phyloP scores from a whole-genome alignment of 2,888 invertebrate species.

The Noctua janthe region DNA sequence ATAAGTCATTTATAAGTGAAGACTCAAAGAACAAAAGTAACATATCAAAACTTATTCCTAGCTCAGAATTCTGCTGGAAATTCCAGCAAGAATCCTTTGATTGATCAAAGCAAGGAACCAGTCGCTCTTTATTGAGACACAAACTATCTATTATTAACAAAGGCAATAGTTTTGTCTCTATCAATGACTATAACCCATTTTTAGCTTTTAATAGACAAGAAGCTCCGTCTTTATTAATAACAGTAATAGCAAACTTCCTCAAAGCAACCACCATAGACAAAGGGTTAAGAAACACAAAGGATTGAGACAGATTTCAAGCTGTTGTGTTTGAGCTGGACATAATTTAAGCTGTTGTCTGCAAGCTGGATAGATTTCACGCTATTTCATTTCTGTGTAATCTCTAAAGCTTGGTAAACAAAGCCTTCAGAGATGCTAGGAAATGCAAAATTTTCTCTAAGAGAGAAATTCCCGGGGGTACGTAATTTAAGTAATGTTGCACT shows the following conservation, averaged over 20 bases:
- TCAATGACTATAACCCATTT: neutral
- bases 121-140: neutral
- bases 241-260: neutral
- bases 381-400: slow-evolving; percentile 26
- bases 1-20: neutral
- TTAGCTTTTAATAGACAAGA: neutral
- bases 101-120: neutral
- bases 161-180: neutral
- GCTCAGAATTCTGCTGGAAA: neutral
- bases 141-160: neutral
- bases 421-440: slow-evolving; percentile 26
- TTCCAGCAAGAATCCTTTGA: neutral
- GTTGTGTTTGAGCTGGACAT: neutral
- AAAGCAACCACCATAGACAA: neutral
- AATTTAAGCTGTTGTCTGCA: slow-evolving; percentile 12
- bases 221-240: neutral
- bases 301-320: slow-evolving; percentile 9
- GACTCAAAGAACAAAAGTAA: neutral
- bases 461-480: slow-evolving; percentile 28
- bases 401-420: slow-evolving; percentile 41
- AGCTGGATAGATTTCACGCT: slow-evolving; percentile 28
- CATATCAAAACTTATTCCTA: neutral
- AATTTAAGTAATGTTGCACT: slow-evolving; percentile 32
- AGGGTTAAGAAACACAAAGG: slow-evolving; percentile 9
- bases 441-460: slow-evolving; percentile 15